These are phyloP conservation scores for Oreotrochilus melanogaster DNA, from an alignment of 2,113 vertebrate species.

Conservation along the genomic window DNA sequence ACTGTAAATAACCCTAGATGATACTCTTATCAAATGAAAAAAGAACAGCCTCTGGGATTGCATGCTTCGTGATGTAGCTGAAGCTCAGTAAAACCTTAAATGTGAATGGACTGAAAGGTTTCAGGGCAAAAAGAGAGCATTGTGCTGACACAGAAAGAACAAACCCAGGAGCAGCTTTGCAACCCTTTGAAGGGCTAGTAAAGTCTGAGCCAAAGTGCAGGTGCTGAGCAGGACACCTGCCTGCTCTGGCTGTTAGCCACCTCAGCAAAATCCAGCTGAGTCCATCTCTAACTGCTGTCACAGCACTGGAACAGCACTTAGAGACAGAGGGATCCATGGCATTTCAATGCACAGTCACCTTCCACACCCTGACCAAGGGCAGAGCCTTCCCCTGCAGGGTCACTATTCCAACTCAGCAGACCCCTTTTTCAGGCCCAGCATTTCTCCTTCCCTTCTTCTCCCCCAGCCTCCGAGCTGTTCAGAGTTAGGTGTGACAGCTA, in stretches of 20 bases:
- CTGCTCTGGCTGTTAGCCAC: fast-evolving
- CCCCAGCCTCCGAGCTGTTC: not conserved
- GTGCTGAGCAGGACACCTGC: fast-evolving
- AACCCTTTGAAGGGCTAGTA: fast-evolving
- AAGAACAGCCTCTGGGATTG: fast-evolving
- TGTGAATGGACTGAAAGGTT: not conserved
- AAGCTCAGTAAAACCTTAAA: not conserved
- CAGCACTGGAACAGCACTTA: not conserved
- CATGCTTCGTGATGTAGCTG: not conserved
- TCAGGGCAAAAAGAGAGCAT: not conserved
- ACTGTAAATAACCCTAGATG: not conserved
- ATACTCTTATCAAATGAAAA: not conserved
- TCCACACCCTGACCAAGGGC: not conserved
- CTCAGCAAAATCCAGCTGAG: not conserved
- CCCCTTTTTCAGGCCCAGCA: not conserved
- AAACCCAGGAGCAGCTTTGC: not conserved
- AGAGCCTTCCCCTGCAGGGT: not conserved
- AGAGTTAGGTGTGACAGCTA: not conserved
- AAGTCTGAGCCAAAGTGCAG: not conserved
- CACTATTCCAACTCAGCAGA: not conserved
- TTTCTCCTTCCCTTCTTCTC: not conserved
- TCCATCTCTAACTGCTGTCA: not conserved
- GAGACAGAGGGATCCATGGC: not conserved
- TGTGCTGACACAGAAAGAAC: not conserved
- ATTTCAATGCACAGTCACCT: not conserved